phyloP scores from a whole-genome alignment of 1,140 invertebrate species.

The Drosophila baimaii region DNA sequence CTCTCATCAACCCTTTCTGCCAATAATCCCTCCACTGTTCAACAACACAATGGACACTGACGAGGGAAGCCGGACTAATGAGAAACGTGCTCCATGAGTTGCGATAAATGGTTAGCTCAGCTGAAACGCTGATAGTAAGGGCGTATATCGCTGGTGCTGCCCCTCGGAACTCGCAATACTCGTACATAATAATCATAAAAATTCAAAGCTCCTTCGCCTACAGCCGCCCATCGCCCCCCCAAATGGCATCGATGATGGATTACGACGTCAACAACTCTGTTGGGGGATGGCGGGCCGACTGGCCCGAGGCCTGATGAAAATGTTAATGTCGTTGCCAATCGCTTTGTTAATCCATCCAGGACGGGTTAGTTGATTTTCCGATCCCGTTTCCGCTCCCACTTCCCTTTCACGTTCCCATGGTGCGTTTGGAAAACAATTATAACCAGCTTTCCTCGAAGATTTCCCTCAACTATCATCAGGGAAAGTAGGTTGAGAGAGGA shows the following conservation, averaged over 20 bases:
- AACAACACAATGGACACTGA: conserved; percentile 19
- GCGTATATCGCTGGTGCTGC: conserved; percentile 7
- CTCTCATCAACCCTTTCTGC: conserved; percentile 11
- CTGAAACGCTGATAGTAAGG: conserved; percentile 56
- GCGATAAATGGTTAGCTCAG: conserved; percentile 72
- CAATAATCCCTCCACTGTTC: conserved; percentile 22
- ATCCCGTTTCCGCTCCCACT: not conserved
- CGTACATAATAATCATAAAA: conserved; percentile 81
- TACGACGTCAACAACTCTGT: conserved; percentile 64
- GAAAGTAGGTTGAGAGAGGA: conserved; percentile 4
- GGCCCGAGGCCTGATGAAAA: conserved; percentile 74
- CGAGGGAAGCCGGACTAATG: conserved; percentile 54
- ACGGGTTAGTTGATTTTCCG: conserved; percentile 68
- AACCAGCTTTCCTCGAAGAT: conserved; percentile 52
- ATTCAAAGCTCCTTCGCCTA: conserved; percentile 63
- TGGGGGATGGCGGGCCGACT: conserved; percentile 5
- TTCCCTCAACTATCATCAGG: conserved; percentile 17
- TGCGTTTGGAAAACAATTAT: conserved; percentile 77
- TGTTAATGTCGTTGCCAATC: conserved; percentile 82
- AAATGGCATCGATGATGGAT: conserved; percentile 73
- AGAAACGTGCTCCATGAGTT: conserved; percentile 77
- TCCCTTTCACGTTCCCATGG: conserved; percentile 11
- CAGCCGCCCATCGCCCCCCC: conserved; percentile 3
- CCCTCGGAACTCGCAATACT: conserved; percentile 24
- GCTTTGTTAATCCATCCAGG: conserved; percentile 72